phyloP scores from a whole-genome alignment of 2,113 vertebrate species.

The Embiotoca jacksoni region DNA sequence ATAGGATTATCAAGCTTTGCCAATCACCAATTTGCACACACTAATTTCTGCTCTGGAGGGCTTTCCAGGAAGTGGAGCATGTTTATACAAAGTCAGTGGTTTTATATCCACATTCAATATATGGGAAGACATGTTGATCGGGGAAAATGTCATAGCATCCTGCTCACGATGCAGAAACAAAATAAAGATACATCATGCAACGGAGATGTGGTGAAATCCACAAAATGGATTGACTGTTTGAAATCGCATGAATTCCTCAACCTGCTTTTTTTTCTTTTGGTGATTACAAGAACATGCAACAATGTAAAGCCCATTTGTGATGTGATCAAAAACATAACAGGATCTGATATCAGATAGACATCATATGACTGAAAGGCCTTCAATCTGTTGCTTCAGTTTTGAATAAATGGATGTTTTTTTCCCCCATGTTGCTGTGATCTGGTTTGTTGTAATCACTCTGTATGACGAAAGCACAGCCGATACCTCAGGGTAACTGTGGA shows the following conservation, averaged over 20 bases:
- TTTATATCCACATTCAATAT: conserved; percentile 36
- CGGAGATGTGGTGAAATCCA: conserved; percentile 12
- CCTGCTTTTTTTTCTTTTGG: not conserved
- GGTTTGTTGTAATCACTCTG: conserved; percentile 29
- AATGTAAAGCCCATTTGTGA: conserved; percentile 8
- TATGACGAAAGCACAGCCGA: conserved; percentile 40
- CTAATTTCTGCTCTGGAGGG: conserved; percentile 34
- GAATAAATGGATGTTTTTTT: conserved; percentile 9
- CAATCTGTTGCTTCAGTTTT: conserved; percentile 33
- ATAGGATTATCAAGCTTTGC: conserved; percentile 62
- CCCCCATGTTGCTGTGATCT: conserved; percentile 1
- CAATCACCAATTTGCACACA: conserved; percentile 48
- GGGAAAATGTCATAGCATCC: not conserved
- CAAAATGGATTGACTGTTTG: conserved; percentile 25
- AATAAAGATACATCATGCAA: not conserved
- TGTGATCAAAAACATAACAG: conserved; percentile 2
- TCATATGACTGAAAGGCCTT: conserved; percentile 32
- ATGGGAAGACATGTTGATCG: conserved; percentile 15
- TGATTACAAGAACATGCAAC: conserved; percentile 20
- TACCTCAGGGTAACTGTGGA: conserved; percentile 34
- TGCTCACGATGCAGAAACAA: conserved; percentile 18
- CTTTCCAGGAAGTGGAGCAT: conserved; percentile 45
- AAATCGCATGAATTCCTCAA: conserved; percentile 16
- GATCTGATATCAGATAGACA: conserved; percentile 29
- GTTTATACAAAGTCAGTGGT: conserved; percentile 26